Evolutionary conservation across 2,113 vertebrate species (phyloP), one percentile per base, ranked within the genome.

Genomic region (Neolamprologus devosi): DNA sequence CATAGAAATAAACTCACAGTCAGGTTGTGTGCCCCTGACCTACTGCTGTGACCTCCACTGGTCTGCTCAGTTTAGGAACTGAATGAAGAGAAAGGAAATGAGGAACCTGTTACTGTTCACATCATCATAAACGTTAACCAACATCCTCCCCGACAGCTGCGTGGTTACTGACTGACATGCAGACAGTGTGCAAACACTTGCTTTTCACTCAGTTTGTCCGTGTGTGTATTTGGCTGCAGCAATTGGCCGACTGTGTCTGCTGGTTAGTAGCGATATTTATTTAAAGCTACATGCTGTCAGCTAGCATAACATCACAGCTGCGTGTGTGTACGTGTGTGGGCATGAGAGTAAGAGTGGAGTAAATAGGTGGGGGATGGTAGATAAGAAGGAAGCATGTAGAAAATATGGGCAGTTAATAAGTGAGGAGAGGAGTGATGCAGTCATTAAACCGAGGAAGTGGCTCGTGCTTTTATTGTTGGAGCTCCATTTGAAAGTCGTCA

Each of bases 231-330:
- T 63, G 35, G 81, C 80, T 78, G 85, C 85, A 55, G 81, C 63
- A 87, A 5, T 53, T 60, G 81, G 81, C 81, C n/a, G 88, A 35
- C 85, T 68, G 80, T 3, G 87, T 82, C 75, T 85, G 40, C 84
- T 90, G 88, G 91, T 90, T 88, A 54, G 90, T 51, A 88, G 91
- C 58, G 9, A 90, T 91, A 89, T 94, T 94, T 95, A 94, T 95
- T 94, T 95, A 93, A 94, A 93, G 94, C 93, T 85, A 91, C 93
- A 88, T 86, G 84, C 93, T 94, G 94, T 95, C 94, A 94, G 65
- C 75, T 2, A 58, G 81, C 49, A 94, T 94, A 93, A 94, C 89
- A 88, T 95, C 94, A 95, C 55, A 88, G 9, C 70, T 26, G 14
- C 28, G 14, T 75, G 68, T 6, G 11, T 9, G 37, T 78, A 17